Base-by-base conservation (phyloP, 2,113 vertebrate species). In the Carassius auratus region DNA sequence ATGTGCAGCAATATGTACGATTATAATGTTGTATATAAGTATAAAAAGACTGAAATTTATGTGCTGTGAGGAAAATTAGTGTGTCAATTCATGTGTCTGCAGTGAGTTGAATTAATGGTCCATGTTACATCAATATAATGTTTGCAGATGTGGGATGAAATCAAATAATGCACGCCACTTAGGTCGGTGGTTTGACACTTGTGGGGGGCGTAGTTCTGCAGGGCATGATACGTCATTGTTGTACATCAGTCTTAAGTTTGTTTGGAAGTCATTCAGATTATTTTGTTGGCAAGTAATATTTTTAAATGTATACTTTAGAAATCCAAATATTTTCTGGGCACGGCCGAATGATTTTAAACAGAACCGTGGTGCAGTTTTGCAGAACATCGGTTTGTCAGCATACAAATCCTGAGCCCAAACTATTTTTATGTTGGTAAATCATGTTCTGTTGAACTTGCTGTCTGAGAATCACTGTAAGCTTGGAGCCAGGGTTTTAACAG, bases 401-500 rank as follows among this genome's bases (percentile, higher is more conserved):
- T 33, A 59, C 68, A 17, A 86, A 81, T 17, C 55, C 81, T 0
- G 23, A 82, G 64, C 23, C 14, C 33, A 68, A 23, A 36, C 55
- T 87, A 52, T 85, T 61, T 71, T 64, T 17, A 73, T 79, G 57
- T 75, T 36, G 30, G 66, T 62, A 38, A 84, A 77, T 78, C 61
- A 19, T 55, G 78, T 7, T 26, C 85, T 88, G 62, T 79, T 86
- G 83, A 84, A 77, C 69, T 84, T 80, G 76, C 64, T 77, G 84
- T 71, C 68, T 85, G 62, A 59, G 42, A 61, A 82, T 73, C 38
- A 23, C 38, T 45, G 69, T 13, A 19, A 75, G 38, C 19, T 71
- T n/a, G 57, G 57, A 77, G 19, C n/a, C 59, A 86, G 88, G 88
- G 87, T 89, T 75, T 76, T 73, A 87, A 85, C 61, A 17, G 23